Percentiles rank a stretch among this genome's conserved stretches.
phyloP scores from a whole-genome alignment of 92 coral and sea anemone genomes.

The Muricea muricata region DNA sequence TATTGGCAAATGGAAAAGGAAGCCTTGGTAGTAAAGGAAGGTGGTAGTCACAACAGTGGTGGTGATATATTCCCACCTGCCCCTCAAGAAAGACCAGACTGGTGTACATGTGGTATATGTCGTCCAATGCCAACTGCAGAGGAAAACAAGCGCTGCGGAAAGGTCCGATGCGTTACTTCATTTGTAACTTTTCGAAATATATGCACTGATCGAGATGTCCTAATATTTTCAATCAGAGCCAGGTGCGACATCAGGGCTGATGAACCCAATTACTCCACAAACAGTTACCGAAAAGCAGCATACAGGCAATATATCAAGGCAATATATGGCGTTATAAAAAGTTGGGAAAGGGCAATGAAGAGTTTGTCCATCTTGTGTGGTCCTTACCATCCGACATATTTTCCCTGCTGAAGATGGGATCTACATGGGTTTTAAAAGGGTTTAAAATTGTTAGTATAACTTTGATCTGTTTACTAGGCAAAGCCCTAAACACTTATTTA shows the following conservation, averaged over 20 bases:
- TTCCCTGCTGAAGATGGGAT: too few relatives aligned
- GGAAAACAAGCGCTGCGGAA: background rate
- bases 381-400: too few relatives aligned
- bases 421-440: too few relatives aligned
- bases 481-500: too few relatives aligned
- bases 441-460: too few relatives aligned
- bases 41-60: background rate
- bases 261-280: background rate
- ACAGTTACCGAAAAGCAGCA: background rate
- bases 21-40: slow-evolving; percentile 34
- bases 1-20: slow-evolving; percentile 41
- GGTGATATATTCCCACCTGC: too few relatives aligned
- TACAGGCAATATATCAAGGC: background rate
- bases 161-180: background rate
- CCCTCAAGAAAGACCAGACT: background rate
- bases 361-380: too few relatives aligned
- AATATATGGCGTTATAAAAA: too few relatives aligned
- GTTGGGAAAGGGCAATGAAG: too few relatives aligned
- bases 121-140: background rate
- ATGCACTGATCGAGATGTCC: background rate
- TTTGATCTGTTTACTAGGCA: too few relatives aligned
- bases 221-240: background rate
- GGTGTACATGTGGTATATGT: slow-evolving; percentile 16
- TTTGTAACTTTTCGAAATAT: background rate
- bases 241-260: too few relatives aligned